These are phyloP conservation scores for Drosophila kikkawai DNA, from an alignment of 1,140 invertebrate genomes.

Conservation along the genomic window DNA sequence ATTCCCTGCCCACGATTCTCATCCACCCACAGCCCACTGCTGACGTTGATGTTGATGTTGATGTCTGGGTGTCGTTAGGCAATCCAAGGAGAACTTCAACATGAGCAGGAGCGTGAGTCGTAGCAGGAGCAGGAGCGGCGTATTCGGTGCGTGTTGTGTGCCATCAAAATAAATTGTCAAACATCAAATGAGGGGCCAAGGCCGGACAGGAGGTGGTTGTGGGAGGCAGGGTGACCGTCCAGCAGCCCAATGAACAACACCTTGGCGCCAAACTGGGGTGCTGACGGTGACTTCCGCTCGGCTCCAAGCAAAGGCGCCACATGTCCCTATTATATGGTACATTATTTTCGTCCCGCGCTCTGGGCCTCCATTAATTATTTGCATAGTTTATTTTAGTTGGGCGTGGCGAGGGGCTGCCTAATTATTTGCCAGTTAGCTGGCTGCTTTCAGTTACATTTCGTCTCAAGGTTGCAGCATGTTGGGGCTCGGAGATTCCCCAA, in stretches of 20 bases:
- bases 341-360: constrained; percentile 14
- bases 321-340: constrained; percentile 57
- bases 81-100: constrained; percentile 42
- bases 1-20: background rate
- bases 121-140: constrained; percentile 31
- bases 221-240: constrained; percentile 16
- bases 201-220: constrained; percentile 20
- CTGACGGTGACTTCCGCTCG: constrained; percentile 56
- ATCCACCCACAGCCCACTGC: constrained; percentile 21
- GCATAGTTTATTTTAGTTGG: constrained; percentile 65
- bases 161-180: constrained; percentile 81
- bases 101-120: constrained; percentile 10
- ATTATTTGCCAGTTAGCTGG: constrained; percentile 62
- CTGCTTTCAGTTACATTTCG: constrained; percentile 30
- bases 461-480: constrained; percentile 56
- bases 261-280: constrained; percentile 38
- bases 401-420: constrained; percentile 36
- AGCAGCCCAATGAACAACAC: constrained; percentile 50
- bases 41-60: constrained; percentile 61
- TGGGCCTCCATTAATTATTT: constrained; percentile 68
- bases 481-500: constrained; percentile 15
- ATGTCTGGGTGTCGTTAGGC: constrained; percentile 55
- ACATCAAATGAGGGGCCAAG: constrained; percentile 60
- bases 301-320: constrained; percentile 61
- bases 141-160: constrained; percentile 61